phyloP scores from a whole-genome alignment of 2,113 vertebrate species.

The Cebidichthys violaceus region DNA sequence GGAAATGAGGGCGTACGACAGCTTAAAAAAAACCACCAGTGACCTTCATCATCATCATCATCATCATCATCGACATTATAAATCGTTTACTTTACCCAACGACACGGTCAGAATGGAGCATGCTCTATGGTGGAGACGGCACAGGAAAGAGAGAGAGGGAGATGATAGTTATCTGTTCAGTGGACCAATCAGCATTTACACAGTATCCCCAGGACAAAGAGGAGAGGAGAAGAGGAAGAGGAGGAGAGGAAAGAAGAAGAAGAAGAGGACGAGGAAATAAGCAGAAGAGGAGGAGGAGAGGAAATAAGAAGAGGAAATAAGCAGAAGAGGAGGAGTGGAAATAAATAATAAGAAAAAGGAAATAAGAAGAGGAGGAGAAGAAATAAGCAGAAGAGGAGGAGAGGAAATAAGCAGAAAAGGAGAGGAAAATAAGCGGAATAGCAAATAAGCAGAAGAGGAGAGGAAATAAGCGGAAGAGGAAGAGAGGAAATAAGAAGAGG shows the following conservation, averaged over 20 bases:
- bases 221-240: background rate
- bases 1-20: slow-evolving; percentile 83
- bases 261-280: background rate
- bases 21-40: slow-evolving; percentile 83
- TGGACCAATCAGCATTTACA: slow-evolving; percentile 55
- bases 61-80: slow-evolving; percentile 77
- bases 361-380: background rate
- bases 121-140: slow-evolving; percentile 94
- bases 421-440: background rate
- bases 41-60: slow-evolving; percentile 84
- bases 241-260: background rate
- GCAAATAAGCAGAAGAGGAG: background rate
- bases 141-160: slow-evolving; percentile 82
- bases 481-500: background rate
- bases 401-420: no score
- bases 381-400: background rate
- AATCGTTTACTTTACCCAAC: slow-evolving; percentile 93
- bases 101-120: slow-evolving; percentile 96
- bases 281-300: background rate
- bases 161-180: slow-evolving; percentile 75
- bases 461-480: background rate
- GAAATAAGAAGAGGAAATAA: no score
- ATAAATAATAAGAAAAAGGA: no score
- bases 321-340: background rate
- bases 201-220: slow-evolving; percentile 33